These are phyloP conservation scores for Hypanus sabinus DNA, from an alignment of 2,113 vertebrate genomes.

Conservation along the genomic window DNA sequence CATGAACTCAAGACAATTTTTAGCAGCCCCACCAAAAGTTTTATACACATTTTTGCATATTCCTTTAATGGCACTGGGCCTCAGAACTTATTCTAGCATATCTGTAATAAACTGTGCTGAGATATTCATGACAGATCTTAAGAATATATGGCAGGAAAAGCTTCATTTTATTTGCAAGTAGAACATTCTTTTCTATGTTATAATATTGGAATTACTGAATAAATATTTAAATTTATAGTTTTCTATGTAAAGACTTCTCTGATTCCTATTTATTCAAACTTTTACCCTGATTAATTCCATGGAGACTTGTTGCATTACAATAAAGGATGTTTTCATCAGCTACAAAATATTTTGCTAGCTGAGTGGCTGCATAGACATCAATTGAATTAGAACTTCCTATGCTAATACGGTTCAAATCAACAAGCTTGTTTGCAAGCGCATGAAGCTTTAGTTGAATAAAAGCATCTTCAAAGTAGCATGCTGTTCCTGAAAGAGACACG, in stretches of 20 bases:
- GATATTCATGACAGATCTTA: not conserved
- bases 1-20: not conserved
- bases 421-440: not conserved
- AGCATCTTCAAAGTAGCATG: not conserved
- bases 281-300: not conserved
- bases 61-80: not conserved
- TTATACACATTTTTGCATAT: not conserved
- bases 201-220: not conserved
- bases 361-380: not conserved
- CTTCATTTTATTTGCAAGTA: not conserved
- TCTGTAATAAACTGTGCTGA: not conserved
- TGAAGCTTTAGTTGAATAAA: not conserved
- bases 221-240: not conserved
- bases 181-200: not conserved
- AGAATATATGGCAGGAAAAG: not conserved
- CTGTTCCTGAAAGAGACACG: not conserved
- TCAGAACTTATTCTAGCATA: too few species aligned
- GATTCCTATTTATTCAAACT: not conserved
- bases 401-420: not conserved
- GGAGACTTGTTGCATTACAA: not conserved
- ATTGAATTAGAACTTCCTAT: not conserved
- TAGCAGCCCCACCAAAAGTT: not conserved
- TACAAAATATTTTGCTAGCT: not conserved
- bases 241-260: not conserved
- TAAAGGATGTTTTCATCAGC: not conserved